These are phyloP conservation scores for Ptiloglossa arizonensis DNA, from an alignment of 1,140 invertebrate species.

Conservation along the genomic window DNA sequence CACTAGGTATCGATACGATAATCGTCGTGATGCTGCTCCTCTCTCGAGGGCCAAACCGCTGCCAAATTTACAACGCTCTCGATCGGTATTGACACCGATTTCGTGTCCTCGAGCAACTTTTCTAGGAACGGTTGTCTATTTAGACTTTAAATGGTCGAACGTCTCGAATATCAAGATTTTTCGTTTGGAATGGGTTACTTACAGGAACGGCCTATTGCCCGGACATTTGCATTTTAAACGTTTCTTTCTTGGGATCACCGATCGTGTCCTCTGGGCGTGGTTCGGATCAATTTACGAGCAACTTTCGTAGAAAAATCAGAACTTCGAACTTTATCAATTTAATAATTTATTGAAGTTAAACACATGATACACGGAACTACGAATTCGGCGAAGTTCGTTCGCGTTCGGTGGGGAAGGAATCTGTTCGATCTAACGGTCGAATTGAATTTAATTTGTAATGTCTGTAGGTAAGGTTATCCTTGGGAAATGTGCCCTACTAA, in stretches of 20 bases:
- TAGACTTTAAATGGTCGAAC: no score
- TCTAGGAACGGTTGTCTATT: neutral
- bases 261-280: neutral
- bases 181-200: neutral
- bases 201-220: neutral
- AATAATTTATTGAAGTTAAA: no score
- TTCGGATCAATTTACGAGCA: neutral
- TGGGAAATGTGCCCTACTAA: neutral
- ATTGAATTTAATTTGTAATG: neutral
- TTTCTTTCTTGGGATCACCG: neutral
- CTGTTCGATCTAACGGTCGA: neutral
- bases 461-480: neutral
- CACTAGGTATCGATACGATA: neutral
- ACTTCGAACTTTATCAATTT: no score
- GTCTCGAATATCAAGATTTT: neutral
- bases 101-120: neutral
- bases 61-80: neutral
- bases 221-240: slow-evolving; percentile 32
- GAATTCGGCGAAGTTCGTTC: no score
- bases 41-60: neutral
- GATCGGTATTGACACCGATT: slow-evolving; percentile 29
- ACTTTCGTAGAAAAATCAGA: neutral
- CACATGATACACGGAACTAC: no score
- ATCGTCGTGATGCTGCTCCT: neutral
- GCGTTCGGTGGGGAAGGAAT: neutral